These are phyloP conservation scores for Tinea pellionella DNA, from an alignment of 2,888 invertebrate genomes.

Conservation along the genomic window DNA sequence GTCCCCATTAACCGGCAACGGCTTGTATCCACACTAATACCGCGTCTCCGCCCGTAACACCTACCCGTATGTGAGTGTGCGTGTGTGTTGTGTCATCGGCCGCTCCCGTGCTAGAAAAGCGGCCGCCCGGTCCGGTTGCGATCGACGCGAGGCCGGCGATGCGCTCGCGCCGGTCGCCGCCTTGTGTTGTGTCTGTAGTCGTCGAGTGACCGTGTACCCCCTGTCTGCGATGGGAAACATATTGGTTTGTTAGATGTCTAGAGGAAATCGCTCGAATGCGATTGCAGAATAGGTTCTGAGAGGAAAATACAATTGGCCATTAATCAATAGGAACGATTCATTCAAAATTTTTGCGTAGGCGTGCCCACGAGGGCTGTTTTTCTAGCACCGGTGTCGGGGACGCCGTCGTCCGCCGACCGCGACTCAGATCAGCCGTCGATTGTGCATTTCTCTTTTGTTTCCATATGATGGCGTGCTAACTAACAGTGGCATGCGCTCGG, in stretches of 20 bases:
- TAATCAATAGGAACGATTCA: conserved; percentile 32
- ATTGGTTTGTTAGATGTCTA: conserved; percentile 68
- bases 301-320: conserved; percentile 66
- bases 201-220: conserved; percentile 61
- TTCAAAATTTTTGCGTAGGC: conserved; percentile 58
- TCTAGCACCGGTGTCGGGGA: conserved; percentile 75
- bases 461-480: conserved; percentile 37
- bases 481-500: conserved; percentile 98
- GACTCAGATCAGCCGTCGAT: conserved; percentile 45
- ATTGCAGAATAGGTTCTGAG: conserved; percentile 71
- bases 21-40: conserved; percentile 43
- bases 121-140: conserved; percentile 30
- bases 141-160: conserved; percentile 22
- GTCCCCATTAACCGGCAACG: conserved; percentile 21
- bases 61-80: conserved; percentile 51
- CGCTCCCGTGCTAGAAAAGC: conserved; percentile 66
- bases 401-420: conserved; percentile 26
- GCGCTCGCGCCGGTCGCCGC: conserved; percentile 38
- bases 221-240: conserved; percentile 48
- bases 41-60: conserved; percentile 20
- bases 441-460: conserved; percentile 66
- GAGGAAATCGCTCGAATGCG: conserved; percentile 51
- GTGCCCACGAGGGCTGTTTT: conserved; percentile 74
- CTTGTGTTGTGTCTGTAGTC: conserved; percentile 65
- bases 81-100: conserved; percentile 46